Evolutionary conservation across 2,113 vertebrate genomes (phyloP), one percentile per base, ranked within the genome.

Genomic region (Clinocottus analis): DNA sequence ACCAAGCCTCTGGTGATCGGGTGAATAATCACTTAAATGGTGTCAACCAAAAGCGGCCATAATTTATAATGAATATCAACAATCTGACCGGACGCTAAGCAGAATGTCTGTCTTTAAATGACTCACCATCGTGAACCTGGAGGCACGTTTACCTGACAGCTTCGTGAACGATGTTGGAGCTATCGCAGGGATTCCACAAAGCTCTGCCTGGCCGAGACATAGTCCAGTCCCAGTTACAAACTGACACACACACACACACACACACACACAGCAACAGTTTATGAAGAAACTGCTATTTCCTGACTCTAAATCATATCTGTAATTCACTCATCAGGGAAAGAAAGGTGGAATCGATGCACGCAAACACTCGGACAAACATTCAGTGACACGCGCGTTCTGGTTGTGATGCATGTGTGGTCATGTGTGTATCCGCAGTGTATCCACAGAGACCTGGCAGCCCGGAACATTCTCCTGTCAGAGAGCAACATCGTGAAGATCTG

Each of bases 401-500:
- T 58, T 69, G 19, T 90, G 81, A 86, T 78, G 53, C 39, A 69
- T 80, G 67, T 29, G n/a, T 71, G 65, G 62, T 55, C 25, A 37
- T 37, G 35, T 13, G 39, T 41, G 12, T 90, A 45, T 82, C 65
- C 19, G 3, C 91, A 98, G 97, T 98, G 97, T 91, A 98, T 98
- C 90, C 97, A 98, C 85, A 96, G 98, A 93, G 98, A 99, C 88
- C 88, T 99, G 94, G 98, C 98, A 0, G 98, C 98, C n/a, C 96
- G 98, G 62, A 99, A 99, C 91, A 99, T 99, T 91, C 93, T 99
- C 73, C 94, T 99, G 84, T 97, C 98, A 19, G 97, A 99, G 89
- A 98, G 95, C 79, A 97, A 99, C 0, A 96, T 99, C 45, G 98
- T 99, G 82, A 99, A 99, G 95, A 99, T 99, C 94, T 99, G 98